Evolutionary conservation across 2,888 invertebrate species (phyloP).

Genomic region (Caenorhabditis plicata): DNA sequence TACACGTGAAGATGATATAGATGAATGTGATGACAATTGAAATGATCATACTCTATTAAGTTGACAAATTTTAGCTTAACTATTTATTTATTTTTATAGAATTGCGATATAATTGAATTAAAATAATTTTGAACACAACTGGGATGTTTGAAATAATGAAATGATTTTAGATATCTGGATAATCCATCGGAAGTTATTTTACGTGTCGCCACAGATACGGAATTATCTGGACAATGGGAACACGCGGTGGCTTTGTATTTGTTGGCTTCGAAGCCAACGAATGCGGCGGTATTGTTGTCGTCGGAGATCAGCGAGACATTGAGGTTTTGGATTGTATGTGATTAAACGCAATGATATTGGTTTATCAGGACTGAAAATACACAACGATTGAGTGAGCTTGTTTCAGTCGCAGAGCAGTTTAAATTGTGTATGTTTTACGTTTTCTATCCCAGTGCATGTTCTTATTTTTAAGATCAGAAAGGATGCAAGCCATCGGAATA

Average conservation of each 20-base stretch:
- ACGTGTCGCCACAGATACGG: slow-evolving; percentile 56
- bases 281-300: slow-evolving; percentile 32
- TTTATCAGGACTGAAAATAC: slow-evolving; percentile 10
- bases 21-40: neutral
- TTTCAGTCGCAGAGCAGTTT: slow-evolving; percentile 25
- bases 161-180: slow-evolving; percentile 37
- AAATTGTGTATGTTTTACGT: slow-evolving; percentile 1
- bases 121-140: neutral
- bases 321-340: slow-evolving; percentile 13
- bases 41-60: too few species aligned
- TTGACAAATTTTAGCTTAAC: too few species aligned
- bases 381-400: slow-evolving; percentile 15
- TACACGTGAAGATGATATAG: neutral
- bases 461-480: slow-evolving; percentile 20
- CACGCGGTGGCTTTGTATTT: slow-evolving; percentile 49
- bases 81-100: too few species aligned
- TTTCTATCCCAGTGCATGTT: neutral
- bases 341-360: neutral
- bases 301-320: slow-evolving; percentile 32
- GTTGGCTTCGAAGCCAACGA: slow-evolving; percentile 34
- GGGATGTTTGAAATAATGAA: neutral
- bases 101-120: too few species aligned
- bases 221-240: slow-evolving; percentile 49
- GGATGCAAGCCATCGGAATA: slow-evolving; percentile 29
- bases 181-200: slow-evolving; percentile 49